These are phyloP conservation scores for Bucco capensis DNA, from an alignment of 2,113 vertebrate genomes.

Conservation along the genomic window DNA sequence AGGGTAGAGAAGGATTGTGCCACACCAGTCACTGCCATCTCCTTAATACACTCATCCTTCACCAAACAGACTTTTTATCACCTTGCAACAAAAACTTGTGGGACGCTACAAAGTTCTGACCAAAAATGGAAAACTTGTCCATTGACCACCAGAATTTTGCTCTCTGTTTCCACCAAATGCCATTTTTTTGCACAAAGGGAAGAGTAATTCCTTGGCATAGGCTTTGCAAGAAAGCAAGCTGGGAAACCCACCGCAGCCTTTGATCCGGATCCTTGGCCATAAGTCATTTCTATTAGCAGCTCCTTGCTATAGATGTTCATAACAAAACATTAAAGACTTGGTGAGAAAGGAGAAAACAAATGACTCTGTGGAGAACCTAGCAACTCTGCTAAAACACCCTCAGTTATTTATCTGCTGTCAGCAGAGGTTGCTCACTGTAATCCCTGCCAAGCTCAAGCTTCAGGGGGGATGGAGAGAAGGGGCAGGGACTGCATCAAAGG, in stretches of 20 bases:
- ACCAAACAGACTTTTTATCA: not conserved
- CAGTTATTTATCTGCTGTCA: conserved; percentile 69
- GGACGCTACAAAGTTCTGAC: not conserved
- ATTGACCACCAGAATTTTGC: not conserved
- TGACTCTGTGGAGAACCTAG: conserved; percentile 59
- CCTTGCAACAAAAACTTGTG: not conserved
- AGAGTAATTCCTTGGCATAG: not conserved
- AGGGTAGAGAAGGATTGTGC: not conserved
- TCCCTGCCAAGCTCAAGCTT: conserved; percentile 28
- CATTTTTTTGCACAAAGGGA: not conserved
- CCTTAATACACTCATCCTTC: not conserved
- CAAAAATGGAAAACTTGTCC: not conserved
- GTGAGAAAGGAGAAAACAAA: conserved; percentile 69
- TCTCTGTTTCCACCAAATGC: not conserved
- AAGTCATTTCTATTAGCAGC: conserved; percentile 59
- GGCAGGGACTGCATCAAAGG: conserved; percentile 29
- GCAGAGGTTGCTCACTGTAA: conserved; percentile 61
- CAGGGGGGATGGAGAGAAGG: conserved; percentile 20
- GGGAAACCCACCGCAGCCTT: not conserved
- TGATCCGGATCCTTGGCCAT: conserved; percentile 6
- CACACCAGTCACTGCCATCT: not conserved
- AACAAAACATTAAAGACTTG: conserved; percentile 65
- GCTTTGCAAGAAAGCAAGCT: conserved; percentile 16
- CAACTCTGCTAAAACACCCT: conserved; percentile 62
- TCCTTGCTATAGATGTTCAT: conserved; percentile 37